phyloP scores from a whole-genome alignment of 2,113 vertebrate species.

The human (Homo sapiens) region DNA sequence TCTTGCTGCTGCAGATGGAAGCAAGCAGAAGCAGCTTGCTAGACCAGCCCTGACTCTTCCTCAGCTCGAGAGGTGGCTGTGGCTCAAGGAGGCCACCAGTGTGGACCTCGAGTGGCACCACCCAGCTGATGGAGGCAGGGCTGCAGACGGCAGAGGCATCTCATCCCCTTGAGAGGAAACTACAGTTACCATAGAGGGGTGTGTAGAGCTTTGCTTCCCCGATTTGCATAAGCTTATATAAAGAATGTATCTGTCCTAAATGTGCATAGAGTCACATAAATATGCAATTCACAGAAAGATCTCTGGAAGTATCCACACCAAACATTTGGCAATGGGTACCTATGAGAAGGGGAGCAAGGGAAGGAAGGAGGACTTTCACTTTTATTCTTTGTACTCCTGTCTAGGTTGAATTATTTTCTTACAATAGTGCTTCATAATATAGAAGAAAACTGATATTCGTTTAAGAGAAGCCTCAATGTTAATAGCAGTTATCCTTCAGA shows the following conservation, averaged over 20 bases:
- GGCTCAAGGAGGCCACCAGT: neutral
- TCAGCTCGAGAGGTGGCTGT: neutral
- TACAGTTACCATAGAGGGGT: neutral
- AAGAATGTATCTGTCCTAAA: neutral
- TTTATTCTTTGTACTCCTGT: neutral
- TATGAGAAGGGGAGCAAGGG: neutral
- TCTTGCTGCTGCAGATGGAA: neutral
- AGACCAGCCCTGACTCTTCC: neutral
- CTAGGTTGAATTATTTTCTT: neutral
- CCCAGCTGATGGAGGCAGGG: neutral
- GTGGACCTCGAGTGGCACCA: neutral
- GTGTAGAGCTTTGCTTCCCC: neutral
- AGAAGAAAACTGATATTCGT: neutral
- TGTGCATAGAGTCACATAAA: neutral
- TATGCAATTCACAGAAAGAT: neutral
- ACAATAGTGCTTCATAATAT: neutral
- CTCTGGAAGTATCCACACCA: neutral
- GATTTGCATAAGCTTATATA: neutral
- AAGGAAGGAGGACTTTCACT: neutral
- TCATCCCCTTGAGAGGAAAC: too few relatives aligned
- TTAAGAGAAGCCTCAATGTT: neutral
- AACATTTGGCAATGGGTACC: neutral
- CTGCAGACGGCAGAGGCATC: neutral
- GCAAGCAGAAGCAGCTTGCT: neutral
- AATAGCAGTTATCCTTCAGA: neutral